These are phyloP conservation scores for Cataglyphis cursor DNA, from an alignment of 2,888 invertebrate species.

Conservation along the genomic window DNA sequence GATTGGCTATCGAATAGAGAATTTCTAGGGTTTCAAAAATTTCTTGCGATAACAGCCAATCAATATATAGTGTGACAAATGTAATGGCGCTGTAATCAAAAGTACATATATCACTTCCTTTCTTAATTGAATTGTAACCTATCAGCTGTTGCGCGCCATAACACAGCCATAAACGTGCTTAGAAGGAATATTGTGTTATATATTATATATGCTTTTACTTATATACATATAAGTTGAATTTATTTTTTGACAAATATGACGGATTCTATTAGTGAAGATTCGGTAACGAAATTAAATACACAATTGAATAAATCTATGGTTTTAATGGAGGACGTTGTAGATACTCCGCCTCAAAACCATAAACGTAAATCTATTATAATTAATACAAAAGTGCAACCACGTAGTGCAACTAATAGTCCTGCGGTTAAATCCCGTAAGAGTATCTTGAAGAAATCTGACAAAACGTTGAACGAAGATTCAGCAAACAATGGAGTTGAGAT, in stretches of 20 bases:
- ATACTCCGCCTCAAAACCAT: constrained; percentile 30
- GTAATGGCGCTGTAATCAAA: background rate
- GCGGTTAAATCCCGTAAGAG: constrained; percentile 61
- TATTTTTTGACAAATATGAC: constrained; percentile 44
- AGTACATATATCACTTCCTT: background rate
- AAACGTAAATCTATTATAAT: constrained; percentile 69
- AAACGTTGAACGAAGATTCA: background rate
- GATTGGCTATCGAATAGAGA: constrained; percentile 1
- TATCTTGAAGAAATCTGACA: constrained; percentile 65
- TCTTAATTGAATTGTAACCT: background rate
- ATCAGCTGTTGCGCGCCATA: background rate
- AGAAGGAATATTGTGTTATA: background rate
- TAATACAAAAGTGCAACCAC: constrained; percentile 59
- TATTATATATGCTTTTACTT: background rate
- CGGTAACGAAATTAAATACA: constrained; percentile 77
- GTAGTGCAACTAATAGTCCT: background rate
- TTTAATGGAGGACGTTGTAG: constrained; percentile 69
- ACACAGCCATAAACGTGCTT: background rate
- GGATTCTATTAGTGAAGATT: constrained; percentile 66
- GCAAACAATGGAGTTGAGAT: background rate
- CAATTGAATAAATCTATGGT: constrained; percentile 78
- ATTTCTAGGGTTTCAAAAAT: background rate
- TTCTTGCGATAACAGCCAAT: background rate
- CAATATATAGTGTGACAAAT: background rate
- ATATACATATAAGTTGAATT: background rate